Base-by-base conservation (phyloP, 2,113 vertebrate genomes). In the Nematolebias whitei region DNA sequence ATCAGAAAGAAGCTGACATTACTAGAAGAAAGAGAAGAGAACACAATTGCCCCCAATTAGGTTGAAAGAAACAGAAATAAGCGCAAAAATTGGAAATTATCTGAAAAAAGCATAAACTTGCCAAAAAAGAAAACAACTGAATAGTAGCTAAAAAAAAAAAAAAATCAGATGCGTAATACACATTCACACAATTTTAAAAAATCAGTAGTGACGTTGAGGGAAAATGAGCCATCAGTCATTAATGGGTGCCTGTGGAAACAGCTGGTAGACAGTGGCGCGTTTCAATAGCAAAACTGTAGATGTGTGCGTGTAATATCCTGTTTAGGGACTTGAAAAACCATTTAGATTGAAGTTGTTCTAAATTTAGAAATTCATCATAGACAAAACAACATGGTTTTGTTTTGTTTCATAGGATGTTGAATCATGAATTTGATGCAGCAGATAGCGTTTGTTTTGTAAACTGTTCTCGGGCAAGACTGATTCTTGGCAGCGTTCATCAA, bases 201-300 rank as follows among this genome's bases (percentile, higher is more conserved):
- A n/a, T n/a, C n/a, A n/a, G n/a, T 16, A 22, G 54, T 43, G 14
- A 54, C 70, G 26, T 15, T 22, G 74, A 45, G 60, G 49, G 59
- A 63, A 61, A 38, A 22, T 39, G 15, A 5, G 24, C 61, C 63
- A 49, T 62, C 4, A 15, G n/a, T 23, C 60, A 67, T 26, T 57
- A 79, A 79, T 48, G 53, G 71, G 66, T 13, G 3, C 5, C 38
- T 51, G 44, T 67, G 68, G 68, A 84, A 69, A 69, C 71, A 76
- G 64, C 64, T 78, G 78, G 38, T 11, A 0, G 54, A 61, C 32
- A 44, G 18, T 1, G 0, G 51, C 47, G 63, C 52, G 7, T 62
- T 26, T 29, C 22, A 59, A 62, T 71, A 74, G 74, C 62, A 68
- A 69, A 62, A 74, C 69, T 75, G 67, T 66, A 40, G 56, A 74